Percentiles rank a stretch among this genome's conserved stretches.
Conservation (phyloP, 2,888 invertebrate genomes). For the Caenorhabditis doughertyi region DNA sequence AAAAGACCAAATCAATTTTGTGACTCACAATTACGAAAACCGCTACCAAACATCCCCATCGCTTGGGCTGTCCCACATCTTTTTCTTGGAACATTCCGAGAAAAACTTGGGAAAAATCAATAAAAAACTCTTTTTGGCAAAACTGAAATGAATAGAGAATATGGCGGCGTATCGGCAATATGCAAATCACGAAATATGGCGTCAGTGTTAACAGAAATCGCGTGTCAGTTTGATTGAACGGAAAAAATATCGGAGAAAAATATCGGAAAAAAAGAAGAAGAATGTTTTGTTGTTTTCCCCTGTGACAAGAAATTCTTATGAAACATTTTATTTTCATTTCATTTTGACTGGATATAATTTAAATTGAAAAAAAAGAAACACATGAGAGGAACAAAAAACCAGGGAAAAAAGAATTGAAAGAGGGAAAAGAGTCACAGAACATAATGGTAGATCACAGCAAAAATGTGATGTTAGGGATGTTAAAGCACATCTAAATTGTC, state of each 20-base stretch:
- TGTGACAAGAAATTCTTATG: too few species aligned
- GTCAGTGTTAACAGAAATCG: too few species aligned
- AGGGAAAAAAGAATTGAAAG: neutral
- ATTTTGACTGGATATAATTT: slow-evolving; percentile 49
- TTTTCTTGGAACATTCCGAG: slow-evolving; percentile 62
- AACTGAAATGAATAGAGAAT: slow-evolving; percentile 3
- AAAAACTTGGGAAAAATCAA: slow-evolving; percentile 18
- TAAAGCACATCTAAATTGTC: slow-evolving; percentile 49
- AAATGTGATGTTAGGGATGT: slow-evolving; percentile 31
- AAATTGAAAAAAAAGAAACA: slow-evolving; percentile 11
- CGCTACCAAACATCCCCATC: slow-evolving; percentile 76
- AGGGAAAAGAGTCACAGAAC: too few species aligned
- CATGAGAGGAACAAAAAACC: slow-evolving; percentile 17
- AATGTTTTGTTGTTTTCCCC: neutral
- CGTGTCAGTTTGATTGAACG: too few species aligned
- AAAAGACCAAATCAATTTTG: neutral
- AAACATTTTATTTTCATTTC: slow-evolving; percentile 4
- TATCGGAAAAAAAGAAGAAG: neutral
- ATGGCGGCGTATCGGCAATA: neutral
- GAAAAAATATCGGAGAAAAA: too few species aligned
- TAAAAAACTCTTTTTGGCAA: neutral
- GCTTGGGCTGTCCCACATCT: slow-evolving; percentile 76
- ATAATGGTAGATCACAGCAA: slow-evolving; percentile 26
- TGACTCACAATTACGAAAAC: slow-evolving; percentile 54
- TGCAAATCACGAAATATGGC: too few species aligned